phyloP scores from a whole-genome alignment of 2,113 vertebrate species.

The Micronisus gabar region DNA sequence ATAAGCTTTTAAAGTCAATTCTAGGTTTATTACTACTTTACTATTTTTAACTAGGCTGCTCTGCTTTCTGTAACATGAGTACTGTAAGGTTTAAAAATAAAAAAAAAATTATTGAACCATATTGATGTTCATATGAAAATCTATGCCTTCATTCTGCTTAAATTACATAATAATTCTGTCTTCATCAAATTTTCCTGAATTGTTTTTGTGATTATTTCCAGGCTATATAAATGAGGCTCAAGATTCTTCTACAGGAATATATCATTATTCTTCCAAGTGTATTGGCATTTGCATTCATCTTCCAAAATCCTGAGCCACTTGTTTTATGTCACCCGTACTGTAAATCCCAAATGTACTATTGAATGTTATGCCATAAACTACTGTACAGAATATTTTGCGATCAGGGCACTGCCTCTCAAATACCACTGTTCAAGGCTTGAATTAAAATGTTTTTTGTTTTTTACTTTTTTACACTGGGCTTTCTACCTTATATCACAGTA shows the following conservation, averaged over 20 bases:
- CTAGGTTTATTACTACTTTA: neutral
- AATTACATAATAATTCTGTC: neutral
- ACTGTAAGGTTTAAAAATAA: neutral
- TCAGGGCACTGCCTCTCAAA: slow-evolving; percentile 18
- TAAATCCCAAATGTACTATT: slow-evolving; percentile 6
- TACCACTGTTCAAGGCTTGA: slow-evolving; percentile 51
- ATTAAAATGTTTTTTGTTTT: slow-evolving; percentile 21
- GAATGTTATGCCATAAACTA: slow-evolving; percentile 40
- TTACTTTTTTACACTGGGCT: slow-evolving; percentile 61
- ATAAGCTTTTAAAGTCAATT: neutral
- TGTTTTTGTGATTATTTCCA: slow-evolving; percentile 50
- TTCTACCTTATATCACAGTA: slow-evolving; percentile 42
- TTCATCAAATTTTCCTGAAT: neutral
- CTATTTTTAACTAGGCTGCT: neutral
- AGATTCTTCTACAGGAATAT: neutral
- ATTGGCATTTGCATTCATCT: slow-evolving; percentile 5
- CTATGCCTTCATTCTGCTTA: neutral
- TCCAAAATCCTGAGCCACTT: slow-evolving; percentile 20
- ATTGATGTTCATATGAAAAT: neutral
- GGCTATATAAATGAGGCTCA: slow-evolving; percentile 19
- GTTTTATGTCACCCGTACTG: neutral
- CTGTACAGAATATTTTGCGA: slow-evolving; percentile 24
- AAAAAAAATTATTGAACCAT: neutral
- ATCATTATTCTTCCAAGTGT: neutral
- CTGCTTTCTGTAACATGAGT: neutral